phyloP scores from a whole-genome alignment of 1,140 invertebrate genomes.

The Ylistrum balloti region DNA sequence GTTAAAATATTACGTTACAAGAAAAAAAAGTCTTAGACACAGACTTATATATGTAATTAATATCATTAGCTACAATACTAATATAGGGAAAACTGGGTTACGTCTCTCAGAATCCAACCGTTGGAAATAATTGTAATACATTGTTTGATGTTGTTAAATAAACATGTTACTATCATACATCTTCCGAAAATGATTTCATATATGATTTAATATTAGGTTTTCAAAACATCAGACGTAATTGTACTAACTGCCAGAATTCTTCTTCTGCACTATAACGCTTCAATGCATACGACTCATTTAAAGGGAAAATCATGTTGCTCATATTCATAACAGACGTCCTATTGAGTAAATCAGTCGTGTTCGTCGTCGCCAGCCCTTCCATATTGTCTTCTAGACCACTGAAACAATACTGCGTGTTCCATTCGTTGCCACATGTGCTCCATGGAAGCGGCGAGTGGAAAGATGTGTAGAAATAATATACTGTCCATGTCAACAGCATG shows the following conservation, averaged over 20 bases:
- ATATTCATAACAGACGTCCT: not conserved
- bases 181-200: too few species aligned
- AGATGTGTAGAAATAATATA: constrained; percentile 90
- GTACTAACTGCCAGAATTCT: not conserved
- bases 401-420: constrained; percentile 87
- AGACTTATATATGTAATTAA: too few species aligned
- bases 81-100: too few species aligned
- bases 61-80: too few species aligned
- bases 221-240: too few species aligned
- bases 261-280: not conserved
- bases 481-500: constrained; percentile 93
- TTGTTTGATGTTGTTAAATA: too few species aligned
- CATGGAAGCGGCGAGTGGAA: constrained; percentile 88
- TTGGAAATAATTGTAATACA: too few species aligned
- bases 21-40: too few species aligned
- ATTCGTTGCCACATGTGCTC: constrained; percentile 94
- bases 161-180: too few species aligned
- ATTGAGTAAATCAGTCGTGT: not conserved
- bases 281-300: not conserved
- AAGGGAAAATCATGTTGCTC: not conserved
- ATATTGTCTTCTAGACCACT: not conserved
- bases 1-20: too few species aligned
- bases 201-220: too few species aligned
- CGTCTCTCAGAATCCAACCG: too few species aligned
- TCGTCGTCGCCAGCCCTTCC: not conserved